phyloP scores from a whole-genome alignment of 2,888 invertebrate genomes.

The Ennomos erosarius region DNA sequence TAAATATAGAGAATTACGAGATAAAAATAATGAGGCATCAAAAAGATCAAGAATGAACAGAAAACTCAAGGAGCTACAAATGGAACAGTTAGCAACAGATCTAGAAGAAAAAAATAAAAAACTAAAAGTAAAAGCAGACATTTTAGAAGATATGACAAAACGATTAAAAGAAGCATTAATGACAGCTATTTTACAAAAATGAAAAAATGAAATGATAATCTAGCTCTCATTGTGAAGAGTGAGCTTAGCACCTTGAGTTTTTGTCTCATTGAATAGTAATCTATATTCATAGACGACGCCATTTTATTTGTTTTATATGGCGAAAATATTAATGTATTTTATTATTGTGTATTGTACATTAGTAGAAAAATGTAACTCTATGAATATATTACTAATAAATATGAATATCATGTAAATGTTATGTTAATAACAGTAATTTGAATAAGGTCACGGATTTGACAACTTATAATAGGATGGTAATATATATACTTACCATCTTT shows the following conservation, averaged over 20 bases:
- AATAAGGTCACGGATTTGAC: slow-evolving; percentile 29
- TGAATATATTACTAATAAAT: slow-evolving; percentile 39
- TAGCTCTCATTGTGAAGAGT: slow-evolving; percentile 35
- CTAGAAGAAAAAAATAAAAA: slow-evolving; percentile 87
- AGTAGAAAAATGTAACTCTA: slow-evolving; percentile 30
- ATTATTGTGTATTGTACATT: slow-evolving; percentile 21
- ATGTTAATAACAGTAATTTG: slow-evolving; percentile 11
- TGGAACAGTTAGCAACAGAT: slow-evolving; percentile 80
- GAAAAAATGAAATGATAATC: slow-evolving; percentile 49
- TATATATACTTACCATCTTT: slow-evolving; percentile 8
- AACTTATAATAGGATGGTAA: slow-evolving; percentile 16
- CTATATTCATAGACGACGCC: slow-evolving; percentile 52
- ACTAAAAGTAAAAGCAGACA: slow-evolving; percentile 87
- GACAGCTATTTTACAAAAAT: slow-evolving; percentile 86
- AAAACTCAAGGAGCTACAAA: slow-evolving; percentile 85
- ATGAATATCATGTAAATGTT: slow-evolving; percentile 40
- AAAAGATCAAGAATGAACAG: slow-evolving; percentile 90
- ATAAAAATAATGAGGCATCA: slow-evolving; percentile 92
- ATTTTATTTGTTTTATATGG: slow-evolving; percentile 38
- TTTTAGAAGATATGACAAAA: slow-evolving; percentile 88
- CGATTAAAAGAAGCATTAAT: slow-evolving; percentile 87
- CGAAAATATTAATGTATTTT: slow-evolving; percentile 27
- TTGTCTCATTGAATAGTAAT: slow-evolving; percentile 46
- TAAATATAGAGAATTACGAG: slow-evolving; percentile 88
- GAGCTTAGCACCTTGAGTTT: slow-evolving; percentile 49